Evolutionary conservation across 2,888 invertebrate species (phyloP).

Genomic region (Meloe dianella): DNA sequence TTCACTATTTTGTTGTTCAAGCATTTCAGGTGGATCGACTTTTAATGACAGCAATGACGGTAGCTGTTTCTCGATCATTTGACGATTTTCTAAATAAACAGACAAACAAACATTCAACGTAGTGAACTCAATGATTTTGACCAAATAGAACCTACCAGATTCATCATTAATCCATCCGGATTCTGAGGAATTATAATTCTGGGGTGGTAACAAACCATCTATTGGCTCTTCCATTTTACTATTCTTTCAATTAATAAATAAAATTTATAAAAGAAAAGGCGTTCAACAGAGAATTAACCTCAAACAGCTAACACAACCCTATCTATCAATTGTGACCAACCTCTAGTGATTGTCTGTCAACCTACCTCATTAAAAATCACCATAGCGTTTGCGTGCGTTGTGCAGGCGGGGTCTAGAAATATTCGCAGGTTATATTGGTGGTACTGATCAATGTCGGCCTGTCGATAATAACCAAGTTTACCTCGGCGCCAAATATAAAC

Average conservation of each 20-base stretch:
- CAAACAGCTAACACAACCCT: not conserved
- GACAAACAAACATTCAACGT: not conserved
- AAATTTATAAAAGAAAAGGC: too few species aligned
- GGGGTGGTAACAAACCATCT: not conserved
- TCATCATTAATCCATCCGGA: conserved; percentile 47
- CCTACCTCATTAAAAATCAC: not conserved
- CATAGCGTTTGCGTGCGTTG: not conserved
- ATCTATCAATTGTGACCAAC: not conserved
- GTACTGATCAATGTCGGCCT: not conserved
- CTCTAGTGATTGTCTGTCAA: not conserved
- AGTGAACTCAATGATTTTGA: not conserved
- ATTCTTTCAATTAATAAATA: not conserved
- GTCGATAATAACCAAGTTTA: not conserved
- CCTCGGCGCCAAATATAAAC: too few species aligned
- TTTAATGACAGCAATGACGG: conserved; percentile 70
- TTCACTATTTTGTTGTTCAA: conserved; percentile 62
- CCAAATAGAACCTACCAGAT: conserved; percentile 37
- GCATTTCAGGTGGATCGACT: conserved; percentile 70
- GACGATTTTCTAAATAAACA: conserved; percentile 14
- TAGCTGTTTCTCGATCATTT: conserved; percentile 54
- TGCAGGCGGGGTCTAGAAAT: not conserved
- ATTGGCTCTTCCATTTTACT: not conserved
- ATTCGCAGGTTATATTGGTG: not conserved
- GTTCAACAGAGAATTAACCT: not conserved
- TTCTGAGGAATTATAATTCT: not conserved